Evolutionary conservation across 1,140 invertebrate genomes (phyloP), one percentile per base, ranked within the genome.

Genomic region (Drosophila pectinifera): DNA sequence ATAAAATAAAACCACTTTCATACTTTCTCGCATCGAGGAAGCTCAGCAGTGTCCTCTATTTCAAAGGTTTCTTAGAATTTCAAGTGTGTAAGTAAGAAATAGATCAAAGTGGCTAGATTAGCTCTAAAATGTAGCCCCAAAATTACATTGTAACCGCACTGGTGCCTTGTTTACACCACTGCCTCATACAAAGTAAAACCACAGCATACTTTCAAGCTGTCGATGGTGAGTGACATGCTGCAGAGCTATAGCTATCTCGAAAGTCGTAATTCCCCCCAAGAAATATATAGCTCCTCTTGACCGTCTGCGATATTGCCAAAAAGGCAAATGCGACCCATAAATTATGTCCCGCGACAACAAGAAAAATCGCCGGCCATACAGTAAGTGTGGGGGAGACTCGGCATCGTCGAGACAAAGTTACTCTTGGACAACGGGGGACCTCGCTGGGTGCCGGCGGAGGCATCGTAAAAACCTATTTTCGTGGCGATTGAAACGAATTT

Each of bases 381-480:
- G 43, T 72, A 56, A 48, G 62, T 69, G 46, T 69, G 46, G 59
- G 53, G 42, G 49, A 70, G 41, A 80, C 42, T 28, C 43, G 46
- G 51, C 65, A 57, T 64, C 41, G 68, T 31, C 46, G 65, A 62
- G 46, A 68, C 51, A 38, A 70, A 72, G 65, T 72, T 70, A 69
- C 31, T 63, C 36, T 36, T 59, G 54, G 59, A 69, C 10, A 55
- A 14, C 49, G n/a, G 28, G 59, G 49, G 39, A 53, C 4, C 56
- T 8, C 51, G 51, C 24, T 41, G 20, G 64, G 48, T 55, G 61
- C 73, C 48, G 80, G 48, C 43, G 62, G 67, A 63, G 68, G 74
- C 51, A 85, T 85, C 82, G 78, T 85, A 82, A 85, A 81, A 85
- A 86, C 83, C 78, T 85, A 85, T 85, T 85, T 85, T 86, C 28